Conservation (phyloP, 2,797 vertebrate species). For the Jordanella pulchra region DNA sequence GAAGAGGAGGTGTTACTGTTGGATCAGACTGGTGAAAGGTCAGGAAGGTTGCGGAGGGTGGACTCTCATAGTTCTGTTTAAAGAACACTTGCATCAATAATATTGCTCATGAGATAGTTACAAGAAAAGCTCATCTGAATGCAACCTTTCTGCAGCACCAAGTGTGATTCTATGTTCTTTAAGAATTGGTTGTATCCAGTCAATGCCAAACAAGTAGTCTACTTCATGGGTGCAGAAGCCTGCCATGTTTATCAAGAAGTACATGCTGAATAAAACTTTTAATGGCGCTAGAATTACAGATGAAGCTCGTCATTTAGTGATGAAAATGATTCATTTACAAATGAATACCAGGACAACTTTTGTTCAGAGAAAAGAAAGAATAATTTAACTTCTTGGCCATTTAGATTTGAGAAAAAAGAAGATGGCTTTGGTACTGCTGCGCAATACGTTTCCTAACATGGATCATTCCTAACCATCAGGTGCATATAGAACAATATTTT, state of each 20-base stretch:
- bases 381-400: not conserved
- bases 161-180: not conserved
- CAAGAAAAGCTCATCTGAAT: not conserved
- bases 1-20: conserved; percentile 12
- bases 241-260: not conserved
- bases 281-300: no score
- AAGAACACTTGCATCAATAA: no score
- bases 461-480: no score
- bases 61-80: not conserved
- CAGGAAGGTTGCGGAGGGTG: not conserved
- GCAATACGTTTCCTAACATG: no score
- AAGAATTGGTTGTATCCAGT: not conserved
- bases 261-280: not conserved
- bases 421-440: no score
- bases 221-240: not conserved
- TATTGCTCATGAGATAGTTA: not conserved
- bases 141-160: not conserved
- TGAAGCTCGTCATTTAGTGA: no score
- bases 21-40: conserved; percentile 15
- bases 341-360: not conserved
- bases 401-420: not conserved
- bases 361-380: not conserved
- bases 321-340: not conserved
- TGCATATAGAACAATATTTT: no score
- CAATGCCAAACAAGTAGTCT: not conserved